Evolutionary conservation across 2,888 invertebrate genomes (phyloP).

Genomic region (Drosophila limbata): DNA sequence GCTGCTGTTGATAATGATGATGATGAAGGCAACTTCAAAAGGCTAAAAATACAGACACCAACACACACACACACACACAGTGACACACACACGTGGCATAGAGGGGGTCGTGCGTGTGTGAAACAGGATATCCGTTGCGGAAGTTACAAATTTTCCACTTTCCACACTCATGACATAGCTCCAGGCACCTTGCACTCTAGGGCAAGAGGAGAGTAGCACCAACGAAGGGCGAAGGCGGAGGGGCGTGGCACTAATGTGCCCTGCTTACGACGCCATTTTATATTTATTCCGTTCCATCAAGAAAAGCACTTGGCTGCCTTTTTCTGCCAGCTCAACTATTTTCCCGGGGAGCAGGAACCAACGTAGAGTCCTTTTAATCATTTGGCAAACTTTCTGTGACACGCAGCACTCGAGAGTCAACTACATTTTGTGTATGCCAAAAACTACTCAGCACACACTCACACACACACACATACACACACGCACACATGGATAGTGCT

Average conservation of each 20-base stretch:
- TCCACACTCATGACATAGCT: constrained; percentile 64
- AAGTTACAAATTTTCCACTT: constrained; percentile 83
- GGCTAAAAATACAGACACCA: constrained; percentile 25
- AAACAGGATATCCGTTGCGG: constrained; percentile 83
- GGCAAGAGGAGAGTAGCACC: not conserved
- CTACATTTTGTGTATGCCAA: constrained; percentile 77
- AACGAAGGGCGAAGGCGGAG: not conserved
- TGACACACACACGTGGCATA: constrained; percentile 11
- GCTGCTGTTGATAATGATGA: constrained; percentile 30
- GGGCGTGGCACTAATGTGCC: constrained; percentile 72
- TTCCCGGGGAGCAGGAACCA: constrained; percentile 27
- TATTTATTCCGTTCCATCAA: constrained; percentile 75
- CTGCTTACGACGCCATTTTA: constrained; percentile 79
- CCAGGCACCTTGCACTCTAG: constrained; percentile 55
- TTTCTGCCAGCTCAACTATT: constrained; percentile 65
- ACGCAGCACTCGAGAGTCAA: constrained; percentile 75
- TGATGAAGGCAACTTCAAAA: constrained; percentile 48
- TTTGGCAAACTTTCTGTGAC: constrained; percentile 79
- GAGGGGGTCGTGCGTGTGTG: constrained; percentile 58
- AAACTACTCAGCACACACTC: constrained; percentile 54
- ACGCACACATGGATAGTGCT: constrained; percentile 38
- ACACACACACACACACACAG: constrained; percentile 23
- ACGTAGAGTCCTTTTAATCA: constrained; percentile 79
- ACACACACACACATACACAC: constrained; percentile 29
- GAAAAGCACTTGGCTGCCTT: constrained; percentile 66